Conservation (phyloP, 2,113 vertebrate species). For the Lanius ludovicianus region DNA sequence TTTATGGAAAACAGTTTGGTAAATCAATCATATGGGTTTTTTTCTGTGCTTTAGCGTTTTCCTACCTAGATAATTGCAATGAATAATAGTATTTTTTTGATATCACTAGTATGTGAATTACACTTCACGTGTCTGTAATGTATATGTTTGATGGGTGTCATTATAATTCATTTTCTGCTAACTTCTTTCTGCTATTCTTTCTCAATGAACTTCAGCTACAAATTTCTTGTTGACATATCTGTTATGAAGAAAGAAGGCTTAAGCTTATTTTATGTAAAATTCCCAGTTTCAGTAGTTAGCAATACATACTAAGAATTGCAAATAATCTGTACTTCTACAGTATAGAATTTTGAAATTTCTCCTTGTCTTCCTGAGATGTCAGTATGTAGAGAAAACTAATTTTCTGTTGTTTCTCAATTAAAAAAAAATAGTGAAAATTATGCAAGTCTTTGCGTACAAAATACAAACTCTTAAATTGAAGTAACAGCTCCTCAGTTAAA, state of each 20-base stretch:
- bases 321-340: neutral
- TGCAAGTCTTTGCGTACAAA: neutral
- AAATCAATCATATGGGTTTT: neutral
- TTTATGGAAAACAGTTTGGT: neutral
- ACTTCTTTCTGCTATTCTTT: neutral
- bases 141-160: neutral
- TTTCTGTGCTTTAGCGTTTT: neutral
- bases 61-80: neutral
- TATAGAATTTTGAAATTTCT: neutral
- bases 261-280: neutral
- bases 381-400: neutral
- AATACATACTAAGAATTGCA: neutral
- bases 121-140: neutral
- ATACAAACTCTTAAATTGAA: neutral
- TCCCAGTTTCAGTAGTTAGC: neutral
- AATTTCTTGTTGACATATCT: neutral
- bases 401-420: neutral
- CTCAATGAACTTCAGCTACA: neutral
- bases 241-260: neutral
- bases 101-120: neutral
- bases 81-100: neutral
- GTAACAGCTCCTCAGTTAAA: neutral
- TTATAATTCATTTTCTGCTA: neutral
- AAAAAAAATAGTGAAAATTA: neutral
- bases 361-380: neutral